These are phyloP conservation scores for Sebastolobus alascanus DNA, from an alignment of 2,797 vertebrate genomes.

Conservation along the genomic window DNA sequence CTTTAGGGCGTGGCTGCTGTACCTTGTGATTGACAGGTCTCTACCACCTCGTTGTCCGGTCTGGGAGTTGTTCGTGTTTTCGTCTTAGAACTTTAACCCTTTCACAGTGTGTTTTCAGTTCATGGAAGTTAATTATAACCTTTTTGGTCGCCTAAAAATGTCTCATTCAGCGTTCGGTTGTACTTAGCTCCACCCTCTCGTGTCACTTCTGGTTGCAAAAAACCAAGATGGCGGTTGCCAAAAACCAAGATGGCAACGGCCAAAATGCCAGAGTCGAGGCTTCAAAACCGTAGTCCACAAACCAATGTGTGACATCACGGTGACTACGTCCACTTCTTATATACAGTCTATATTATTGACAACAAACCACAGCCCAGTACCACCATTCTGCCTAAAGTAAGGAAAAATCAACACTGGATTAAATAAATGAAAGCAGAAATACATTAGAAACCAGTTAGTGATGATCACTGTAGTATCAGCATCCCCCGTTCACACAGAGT, in stretches of 20 bases:
- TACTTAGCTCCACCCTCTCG: not conserved
- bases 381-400: not conserved
- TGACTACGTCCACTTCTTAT: not conserved
- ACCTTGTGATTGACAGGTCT: not conserved
- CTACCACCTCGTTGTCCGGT: not conserved
- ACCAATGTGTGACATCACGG: not conserved
- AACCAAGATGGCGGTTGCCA: too few relatives aligned
- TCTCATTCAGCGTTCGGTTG: not conserved
- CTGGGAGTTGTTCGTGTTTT: not conserved
- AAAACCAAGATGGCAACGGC: too few relatives aligned
- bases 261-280: not conserved
- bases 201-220: not conserved
- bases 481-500: constrained; percentile 32
- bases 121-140: not conserved
- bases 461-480: not conserved
- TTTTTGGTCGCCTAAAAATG: too few relatives aligned
- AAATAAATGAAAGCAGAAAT: not conserved
- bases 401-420: not conserved
- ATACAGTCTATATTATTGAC: not conserved
- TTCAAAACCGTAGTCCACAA: not conserved
- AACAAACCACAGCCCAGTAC: not conserved
- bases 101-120: not conserved
- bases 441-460: constrained; percentile 8
- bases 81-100: not conserved
- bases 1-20: too few relatives aligned